Conservation (phyloP, 64 coral and sea anemone genomes). For the Dendronephthya gigantea region DNA sequence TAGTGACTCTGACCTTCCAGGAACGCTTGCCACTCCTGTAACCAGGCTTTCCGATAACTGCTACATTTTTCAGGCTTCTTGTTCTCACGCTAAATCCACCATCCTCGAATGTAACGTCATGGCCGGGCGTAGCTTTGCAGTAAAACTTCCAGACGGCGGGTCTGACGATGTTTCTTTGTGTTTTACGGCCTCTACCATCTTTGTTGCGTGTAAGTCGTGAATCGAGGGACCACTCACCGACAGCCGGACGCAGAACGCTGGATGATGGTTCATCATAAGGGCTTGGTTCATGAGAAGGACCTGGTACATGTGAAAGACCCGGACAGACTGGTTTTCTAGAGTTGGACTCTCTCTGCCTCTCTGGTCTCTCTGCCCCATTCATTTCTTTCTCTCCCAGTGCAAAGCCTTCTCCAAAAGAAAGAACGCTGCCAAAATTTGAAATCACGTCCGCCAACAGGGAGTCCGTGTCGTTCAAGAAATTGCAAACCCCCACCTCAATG, state of each 20-base stretch:
- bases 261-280: not conserved
- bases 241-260: not conserved
- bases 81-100: not conserved
- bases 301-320: not conserved
- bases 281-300: not conserved
- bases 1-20: not conserved
- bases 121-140: not conserved
- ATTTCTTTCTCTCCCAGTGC: not conserved
- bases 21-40: not conserved
- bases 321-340: not conserved
- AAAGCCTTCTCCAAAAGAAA: not conserved
- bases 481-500: not conserved
- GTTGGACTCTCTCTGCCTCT: not conserved
- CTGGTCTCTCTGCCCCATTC: not conserved
- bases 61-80: not conserved
- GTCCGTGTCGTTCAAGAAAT: not conserved
- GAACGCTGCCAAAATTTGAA: not conserved
- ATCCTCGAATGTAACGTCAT: not conserved
- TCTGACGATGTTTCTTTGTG: not conserved
- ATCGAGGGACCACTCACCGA: not conserved
- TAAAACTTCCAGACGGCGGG: not conserved
- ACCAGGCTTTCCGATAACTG: not conserved
- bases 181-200: not conserved
- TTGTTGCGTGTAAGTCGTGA: not conserved
- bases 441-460: not conserved